Percentiles rank a stretch among this genome's conserved stretches.
phyloP scores from a whole-genome alignment of 2,113 vertebrate species.

The Danionella cerebrum region DNA sequence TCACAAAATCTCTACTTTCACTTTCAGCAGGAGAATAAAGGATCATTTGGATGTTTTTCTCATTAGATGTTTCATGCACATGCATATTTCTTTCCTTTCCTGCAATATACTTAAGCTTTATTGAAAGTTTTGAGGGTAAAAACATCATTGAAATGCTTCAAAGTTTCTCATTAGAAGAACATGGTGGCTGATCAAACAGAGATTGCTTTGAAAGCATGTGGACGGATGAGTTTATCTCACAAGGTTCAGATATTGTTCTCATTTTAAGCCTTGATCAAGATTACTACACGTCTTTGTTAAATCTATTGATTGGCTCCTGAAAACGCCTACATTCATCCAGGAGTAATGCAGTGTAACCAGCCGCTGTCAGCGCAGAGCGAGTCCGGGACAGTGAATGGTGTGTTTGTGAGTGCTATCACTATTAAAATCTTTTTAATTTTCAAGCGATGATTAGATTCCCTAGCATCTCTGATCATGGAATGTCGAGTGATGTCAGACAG shows the following conservation, averaged over 20 bases:
- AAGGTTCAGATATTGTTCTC: conserved; percentile 49
- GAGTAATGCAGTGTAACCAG: conserved; percentile 34
- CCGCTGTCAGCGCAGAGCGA: conserved; percentile 25
- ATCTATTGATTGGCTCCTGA: conserved; percentile 25
- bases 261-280: conserved; percentile 51
- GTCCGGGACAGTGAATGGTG: conserved; percentile 13
- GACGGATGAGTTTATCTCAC: conserved; percentile 57
- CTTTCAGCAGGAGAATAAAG: not conserved
- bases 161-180: conserved; percentile 28
- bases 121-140: not conserved
- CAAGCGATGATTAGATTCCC: conserved; percentile 33
- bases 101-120: conserved; percentile 2
- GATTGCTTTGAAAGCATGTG: conserved; percentile 41
- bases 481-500: conserved; percentile 64
- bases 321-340: conserved; percentile 30
- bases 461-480: conserved; percentile 31
- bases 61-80: not conserved
- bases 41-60: not conserved
- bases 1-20: conserved; percentile 7
- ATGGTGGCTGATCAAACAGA: conserved; percentile 28
- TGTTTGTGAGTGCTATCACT: conserved; percentile 35
- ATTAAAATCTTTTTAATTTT: conserved; percentile 46
- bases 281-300: conserved; percentile 53
- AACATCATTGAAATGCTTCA: not conserved
- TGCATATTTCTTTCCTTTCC: not conserved